phyloP scores from a whole-genome alignment of 2,113 vertebrate genomes.

The Hystrix cristata region DNA sequence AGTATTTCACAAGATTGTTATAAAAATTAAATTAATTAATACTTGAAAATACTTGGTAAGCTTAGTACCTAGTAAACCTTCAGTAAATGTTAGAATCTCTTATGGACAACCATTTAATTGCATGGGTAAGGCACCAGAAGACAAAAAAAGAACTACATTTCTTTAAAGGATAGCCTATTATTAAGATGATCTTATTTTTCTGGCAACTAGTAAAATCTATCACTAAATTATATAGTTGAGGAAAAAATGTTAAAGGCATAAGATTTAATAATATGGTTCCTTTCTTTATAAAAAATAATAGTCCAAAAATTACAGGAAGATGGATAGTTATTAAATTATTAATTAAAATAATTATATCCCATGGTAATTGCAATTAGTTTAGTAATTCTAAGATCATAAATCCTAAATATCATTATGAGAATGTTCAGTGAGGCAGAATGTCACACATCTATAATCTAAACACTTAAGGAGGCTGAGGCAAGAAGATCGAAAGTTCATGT shows the following conservation, averaged over 20 bases:
- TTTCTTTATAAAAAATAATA: slow-evolving; percentile 51
- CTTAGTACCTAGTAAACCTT: background rate
- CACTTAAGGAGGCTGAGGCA: background rate
- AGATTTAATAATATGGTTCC: background rate
- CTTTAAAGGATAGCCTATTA: slow-evolving; percentile 24
- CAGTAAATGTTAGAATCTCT: background rate
- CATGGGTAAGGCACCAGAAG: background rate
- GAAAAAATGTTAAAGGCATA: slow-evolving; percentile 40
- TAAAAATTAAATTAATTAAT: slow-evolving; percentile 58
- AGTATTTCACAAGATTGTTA: background rate
- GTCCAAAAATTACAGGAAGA: slow-evolving; percentile 35
- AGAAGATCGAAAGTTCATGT: background rate
- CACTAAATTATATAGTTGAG: slow-evolving; percentile 21
- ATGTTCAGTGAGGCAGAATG: background rate
- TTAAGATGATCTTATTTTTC: slow-evolving; percentile 43
- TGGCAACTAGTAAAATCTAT: slow-evolving; percentile 14
- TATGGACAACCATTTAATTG: background rate
- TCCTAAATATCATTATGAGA: slow-evolving; percentile 43
- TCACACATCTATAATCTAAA: background rate
- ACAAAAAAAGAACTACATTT: background rate
- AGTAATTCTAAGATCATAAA: slow-evolving; percentile 57
- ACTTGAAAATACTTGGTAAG: slow-evolving; percentile 44
- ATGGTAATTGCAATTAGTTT: slow-evolving; percentile 25
- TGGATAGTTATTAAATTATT: background rate
- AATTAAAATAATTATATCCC: background rate